These are phyloP conservation scores for Ptychodera flava DNA, from an alignment of 35 echinoderm and acorn worm genomes.

Conservation along the genomic window DNA sequence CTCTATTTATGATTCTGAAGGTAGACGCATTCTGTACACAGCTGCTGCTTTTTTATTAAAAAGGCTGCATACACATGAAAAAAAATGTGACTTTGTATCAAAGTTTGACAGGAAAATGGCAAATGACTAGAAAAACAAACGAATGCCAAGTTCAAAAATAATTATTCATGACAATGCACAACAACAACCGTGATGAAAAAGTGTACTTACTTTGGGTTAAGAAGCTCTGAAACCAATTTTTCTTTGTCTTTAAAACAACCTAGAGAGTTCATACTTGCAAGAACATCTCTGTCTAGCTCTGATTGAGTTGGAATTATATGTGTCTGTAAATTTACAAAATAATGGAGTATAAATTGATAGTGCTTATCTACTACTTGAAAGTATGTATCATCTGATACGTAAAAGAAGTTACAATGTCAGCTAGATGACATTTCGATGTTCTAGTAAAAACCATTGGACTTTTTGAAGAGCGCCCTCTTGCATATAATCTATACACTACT, in stretches of 20 bases:
- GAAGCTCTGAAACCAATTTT: constrained; percentile 73
- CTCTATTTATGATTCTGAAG: no score
- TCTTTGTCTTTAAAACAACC: constrained; percentile 97
- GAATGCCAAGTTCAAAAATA: no score
- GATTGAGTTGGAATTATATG: constrained; percentile 77
- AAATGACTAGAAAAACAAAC: constrained; percentile 8
- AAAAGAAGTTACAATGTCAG: neutral
- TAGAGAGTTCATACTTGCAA: constrained; percentile 80
- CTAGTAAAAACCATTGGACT: neutral
- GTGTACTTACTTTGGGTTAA: constrained; percentile 84
- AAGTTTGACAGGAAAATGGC: neutral
- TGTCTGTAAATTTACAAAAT: no score
- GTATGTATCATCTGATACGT: no score
- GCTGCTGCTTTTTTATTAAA: no score
- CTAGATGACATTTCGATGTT: neutral
- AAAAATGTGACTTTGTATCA: neutral
- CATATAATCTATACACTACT: no score
- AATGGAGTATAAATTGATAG: no score
- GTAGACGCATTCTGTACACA: no score
- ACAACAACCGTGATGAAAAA: no score
- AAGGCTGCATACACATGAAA: no score
- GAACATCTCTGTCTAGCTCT: constrained; percentile 85
- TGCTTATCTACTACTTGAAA: no score
- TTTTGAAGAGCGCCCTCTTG: neutral
- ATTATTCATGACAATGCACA: no score